Evolutionary conservation across 2,888 invertebrate genomes (phyloP).

Genomic region (Rhingia campestris): DNA sequence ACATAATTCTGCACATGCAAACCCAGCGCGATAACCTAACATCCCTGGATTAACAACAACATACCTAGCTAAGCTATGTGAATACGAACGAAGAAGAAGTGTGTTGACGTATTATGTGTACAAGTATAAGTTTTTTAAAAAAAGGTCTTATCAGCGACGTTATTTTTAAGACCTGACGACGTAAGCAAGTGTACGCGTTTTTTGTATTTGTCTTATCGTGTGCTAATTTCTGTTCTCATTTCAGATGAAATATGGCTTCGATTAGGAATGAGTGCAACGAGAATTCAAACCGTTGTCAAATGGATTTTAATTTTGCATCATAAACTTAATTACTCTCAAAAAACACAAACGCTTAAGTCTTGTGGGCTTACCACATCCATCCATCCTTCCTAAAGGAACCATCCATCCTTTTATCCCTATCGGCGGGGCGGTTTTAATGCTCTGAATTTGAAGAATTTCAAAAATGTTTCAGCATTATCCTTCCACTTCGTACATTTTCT

Average conservation of each 20-base stretch:
- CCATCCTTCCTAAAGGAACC: too few species aligned
- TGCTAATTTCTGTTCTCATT: constrained; percentile 9
- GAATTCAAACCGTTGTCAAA: constrained; percentile 23
- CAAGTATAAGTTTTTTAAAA: constrained; percentile 10
- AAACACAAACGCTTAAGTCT: background rate
- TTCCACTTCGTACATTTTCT: constrained; percentile 50
- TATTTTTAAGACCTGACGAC: constrained; percentile 43
- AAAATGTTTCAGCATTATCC: constrained; percentile 59
- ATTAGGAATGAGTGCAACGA: background rate
- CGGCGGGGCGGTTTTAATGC: constrained; percentile 45
- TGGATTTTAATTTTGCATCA: constrained; percentile 1
- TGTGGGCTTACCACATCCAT: constrained; percentile 17
- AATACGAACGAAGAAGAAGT: constrained; percentile 7
- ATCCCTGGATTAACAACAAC: constrained; percentile 19
- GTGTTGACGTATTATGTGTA: background rate
- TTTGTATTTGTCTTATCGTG: constrained; percentile 44
- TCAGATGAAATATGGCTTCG: constrained; percentile 1
- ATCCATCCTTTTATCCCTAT: constrained; percentile 1
- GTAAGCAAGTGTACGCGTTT: constrained; percentile 1
- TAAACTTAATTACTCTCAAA: background rate
- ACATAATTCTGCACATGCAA: background rate
- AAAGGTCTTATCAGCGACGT: constrained; percentile 44
- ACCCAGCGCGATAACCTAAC: constrained; percentile 28
- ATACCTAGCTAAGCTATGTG: background rate
- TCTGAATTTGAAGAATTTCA: constrained; percentile 57